These are phyloP conservation scores for Euplexia lucipara DNA, from an alignment of 2,888 invertebrate species.

Conservation along the genomic window DNA sequence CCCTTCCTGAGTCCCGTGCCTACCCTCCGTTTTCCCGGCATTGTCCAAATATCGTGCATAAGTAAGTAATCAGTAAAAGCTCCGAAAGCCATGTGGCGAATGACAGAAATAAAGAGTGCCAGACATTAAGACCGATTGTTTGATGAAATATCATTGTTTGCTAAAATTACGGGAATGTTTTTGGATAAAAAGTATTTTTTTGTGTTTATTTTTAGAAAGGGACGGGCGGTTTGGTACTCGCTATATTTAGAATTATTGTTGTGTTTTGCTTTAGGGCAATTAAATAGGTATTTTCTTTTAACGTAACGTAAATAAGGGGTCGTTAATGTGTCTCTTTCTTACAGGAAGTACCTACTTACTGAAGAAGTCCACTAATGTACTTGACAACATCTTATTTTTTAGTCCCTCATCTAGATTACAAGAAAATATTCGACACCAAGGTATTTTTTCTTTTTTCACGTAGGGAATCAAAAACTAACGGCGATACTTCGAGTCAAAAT, in stretches of 20 bases:
- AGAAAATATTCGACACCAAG: too few relatives aligned
- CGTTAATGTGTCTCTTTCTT: too few relatives aligned
- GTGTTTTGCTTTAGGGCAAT: conserved; percentile 20
- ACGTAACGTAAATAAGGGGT: too few relatives aligned
- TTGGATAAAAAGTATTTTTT: conserved; percentile 39
- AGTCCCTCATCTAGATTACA: too few relatives aligned
- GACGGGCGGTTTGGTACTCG: not conserved
- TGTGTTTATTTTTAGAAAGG: conserved; percentile 12
- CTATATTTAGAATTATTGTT: conserved; percentile 22
- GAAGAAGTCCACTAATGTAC: too few relatives aligned
- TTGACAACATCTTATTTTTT: not conserved
- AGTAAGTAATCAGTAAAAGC: conserved; percentile 45
- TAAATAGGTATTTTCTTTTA: not conserved
- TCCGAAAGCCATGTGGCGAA: conserved; percentile 37
- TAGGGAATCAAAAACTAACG: too few relatives aligned
- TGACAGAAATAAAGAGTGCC: conserved; percentile 34
- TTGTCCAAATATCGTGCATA: conserved; percentile 46
- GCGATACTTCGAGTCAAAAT: too few relatives aligned
- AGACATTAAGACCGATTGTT: conserved; percentile 35
- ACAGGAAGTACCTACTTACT: too few relatives aligned
- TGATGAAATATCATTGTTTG: conserved; percentile 41
- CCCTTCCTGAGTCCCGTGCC: not conserved
- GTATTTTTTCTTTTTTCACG: too few relatives aligned
- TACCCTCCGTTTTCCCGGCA: not conserved
- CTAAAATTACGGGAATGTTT: conserved; percentile 41